phyloP scores from a whole-genome alignment of 1,140 invertebrate genomes.

The Dendroctonus valens region DNA sequence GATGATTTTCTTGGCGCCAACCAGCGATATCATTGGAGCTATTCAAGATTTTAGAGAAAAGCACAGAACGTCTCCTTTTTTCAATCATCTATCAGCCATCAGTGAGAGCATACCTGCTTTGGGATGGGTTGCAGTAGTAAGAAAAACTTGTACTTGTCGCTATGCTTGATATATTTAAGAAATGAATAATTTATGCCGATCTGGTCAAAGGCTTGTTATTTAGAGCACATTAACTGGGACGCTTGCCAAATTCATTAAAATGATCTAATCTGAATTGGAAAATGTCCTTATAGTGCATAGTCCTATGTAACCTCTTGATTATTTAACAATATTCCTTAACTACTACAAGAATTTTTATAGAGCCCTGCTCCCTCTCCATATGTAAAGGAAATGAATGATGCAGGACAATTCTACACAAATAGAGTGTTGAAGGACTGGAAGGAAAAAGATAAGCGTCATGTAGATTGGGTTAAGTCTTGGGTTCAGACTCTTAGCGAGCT shows the following conservation, averaged over 20 bases:
- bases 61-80: constrained; percentile 78
- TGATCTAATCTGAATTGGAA: too few species aligned
- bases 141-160: neutral
- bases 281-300: too few species aligned
- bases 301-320: neutral
- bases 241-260: too few species aligned
- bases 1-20: constrained; percentile 73
- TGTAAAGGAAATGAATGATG: constrained; percentile 97
- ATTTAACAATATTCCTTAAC: neutral
- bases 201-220: too few species aligned
- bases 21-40: constrained; percentile 76
- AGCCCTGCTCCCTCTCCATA: constrained; percentile 83
- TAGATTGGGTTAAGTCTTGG: constrained; percentile 94
- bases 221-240: too few species aligned
- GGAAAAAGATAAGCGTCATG: constrained; percentile 85
- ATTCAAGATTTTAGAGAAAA: constrained; percentile 88
- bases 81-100: constrained; percentile 95
- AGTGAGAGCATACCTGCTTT: constrained; percentile 94
- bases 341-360: constrained; percentile 1
- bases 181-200: too few species aligned
- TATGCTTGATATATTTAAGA: neutral
- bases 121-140: constrained; percentile 83
- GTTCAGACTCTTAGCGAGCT: constrained; percentile 82
- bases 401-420: constrained; percentile 97
- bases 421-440: constrained; percentile 98